A percentile compares a stretch with the other conserved stretches of the same genome.
Conservation (phyloP, 53 echinoderm and acorn worm species). For the Actinopyga echinites region DNA sequence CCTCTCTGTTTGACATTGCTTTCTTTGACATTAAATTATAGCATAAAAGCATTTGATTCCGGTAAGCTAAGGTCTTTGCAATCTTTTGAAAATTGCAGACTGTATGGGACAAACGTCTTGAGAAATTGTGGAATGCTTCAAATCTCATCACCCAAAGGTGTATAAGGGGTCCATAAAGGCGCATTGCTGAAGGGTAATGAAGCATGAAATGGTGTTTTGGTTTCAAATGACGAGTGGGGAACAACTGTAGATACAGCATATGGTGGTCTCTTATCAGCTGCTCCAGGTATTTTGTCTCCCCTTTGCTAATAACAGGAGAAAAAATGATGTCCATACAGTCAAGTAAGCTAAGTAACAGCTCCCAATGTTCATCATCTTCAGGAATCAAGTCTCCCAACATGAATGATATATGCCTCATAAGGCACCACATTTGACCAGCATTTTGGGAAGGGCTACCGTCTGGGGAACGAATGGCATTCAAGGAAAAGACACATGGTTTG, state of each 20-base stretch:
- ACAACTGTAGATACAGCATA: constrained; percentile 31
- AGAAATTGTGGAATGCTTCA: constrained; percentile 56
- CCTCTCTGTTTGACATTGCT: constrained; percentile 7
- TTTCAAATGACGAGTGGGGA: constrained; percentile 36
- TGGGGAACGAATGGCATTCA: background rate
- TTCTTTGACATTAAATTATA: constrained; percentile 21
- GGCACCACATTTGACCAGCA: constrained; percentile 55
- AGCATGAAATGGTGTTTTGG: constrained; percentile 61
- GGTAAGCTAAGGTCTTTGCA: too few relatives aligned
- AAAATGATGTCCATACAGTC: constrained; percentile 45
- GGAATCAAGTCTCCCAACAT: constrained; percentile 46
- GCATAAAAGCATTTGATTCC: constrained; percentile 26
- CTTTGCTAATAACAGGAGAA: constrained; percentile 31
- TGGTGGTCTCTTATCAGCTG: constrained; percentile 58
- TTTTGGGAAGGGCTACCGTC: constrained; percentile 53
- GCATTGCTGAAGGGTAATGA: constrained; percentile 52
- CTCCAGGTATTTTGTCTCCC: constrained; percentile 44
- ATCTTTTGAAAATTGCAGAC: constrained; percentile 63
- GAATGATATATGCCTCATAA: constrained; percentile 41
- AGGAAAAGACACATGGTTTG: constrained; percentile 20
- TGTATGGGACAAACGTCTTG: constrained; percentile 43
- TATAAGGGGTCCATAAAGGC: constrained; percentile 33
- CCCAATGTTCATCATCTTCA: constrained; percentile 48
- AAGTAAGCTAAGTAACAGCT: constrained; percentile 28
- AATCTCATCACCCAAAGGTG: constrained; percentile 57